phyloP scores from a whole-genome alignment of 2,888 invertebrate genomes.

The Myathropa florea region DNA sequence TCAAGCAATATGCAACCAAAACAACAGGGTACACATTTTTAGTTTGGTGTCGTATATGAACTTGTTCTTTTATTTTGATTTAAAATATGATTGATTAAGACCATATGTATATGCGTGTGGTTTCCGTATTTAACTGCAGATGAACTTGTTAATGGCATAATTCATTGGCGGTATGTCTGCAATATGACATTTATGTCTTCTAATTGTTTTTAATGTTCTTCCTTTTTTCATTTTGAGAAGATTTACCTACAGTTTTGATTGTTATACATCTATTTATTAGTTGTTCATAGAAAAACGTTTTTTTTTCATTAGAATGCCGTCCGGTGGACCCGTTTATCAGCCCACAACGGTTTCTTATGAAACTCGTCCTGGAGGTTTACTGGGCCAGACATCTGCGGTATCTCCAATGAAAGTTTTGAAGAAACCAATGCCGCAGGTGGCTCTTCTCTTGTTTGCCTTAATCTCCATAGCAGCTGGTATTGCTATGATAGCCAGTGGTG shows the following conservation, averaged over 20 bases:
- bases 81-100: not conserved
- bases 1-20: conserved; percentile 42
- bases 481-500: conserved; percentile 85
- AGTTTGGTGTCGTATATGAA: not conserved
- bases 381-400: conserved; percentile 76
- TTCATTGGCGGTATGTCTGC: not conserved
- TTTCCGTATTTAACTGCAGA: not conserved
- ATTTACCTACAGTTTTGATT: no score
- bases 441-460: conserved; percentile 75
- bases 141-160: not conserved
- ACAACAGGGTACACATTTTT: conserved; percentile 17
- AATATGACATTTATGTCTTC: not conserved
- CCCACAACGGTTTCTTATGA: conserved; percentile 90
- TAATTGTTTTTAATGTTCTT: not conserved
- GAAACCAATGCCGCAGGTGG: conserved; percentile 75
- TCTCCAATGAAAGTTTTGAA: conserved; percentile 75
- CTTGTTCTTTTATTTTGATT: not conserved
- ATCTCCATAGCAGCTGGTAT: conserved; percentile 79
- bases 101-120: not conserved
- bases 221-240: no score
- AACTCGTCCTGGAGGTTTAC: conserved; percentile 81
- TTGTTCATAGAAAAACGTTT: not conserved
- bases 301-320: conserved; percentile 83
- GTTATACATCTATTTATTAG: no score
- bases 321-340: conserved; percentile 87